These are phyloP conservation scores for Sterna hirundo DNA, from an alignment of 2,113 vertebrate genomes.

Conservation along the genomic window DNA sequence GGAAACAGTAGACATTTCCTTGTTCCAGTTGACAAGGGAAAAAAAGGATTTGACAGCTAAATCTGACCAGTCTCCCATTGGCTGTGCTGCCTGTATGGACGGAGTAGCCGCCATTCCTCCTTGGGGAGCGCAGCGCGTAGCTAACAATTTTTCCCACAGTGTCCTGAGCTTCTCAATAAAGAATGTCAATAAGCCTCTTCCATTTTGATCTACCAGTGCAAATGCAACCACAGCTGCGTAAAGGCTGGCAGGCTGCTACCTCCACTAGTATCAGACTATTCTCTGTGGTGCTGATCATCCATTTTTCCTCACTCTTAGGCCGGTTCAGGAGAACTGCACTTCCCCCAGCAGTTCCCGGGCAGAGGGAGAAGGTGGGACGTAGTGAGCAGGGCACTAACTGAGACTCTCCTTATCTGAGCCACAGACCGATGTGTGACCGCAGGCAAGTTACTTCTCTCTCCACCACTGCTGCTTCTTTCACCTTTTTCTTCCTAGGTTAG, in stretches of 20 bases:
- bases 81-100: accelerated
- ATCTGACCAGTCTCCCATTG: background rate
- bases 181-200: background rate
- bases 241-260: background rate
- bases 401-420: background rate
- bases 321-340: background rate
- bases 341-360: accelerated
- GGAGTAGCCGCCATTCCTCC: background rate
- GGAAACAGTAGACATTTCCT: background rate
- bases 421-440: background rate
- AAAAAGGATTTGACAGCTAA: background rate
- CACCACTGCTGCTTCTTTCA: background rate
- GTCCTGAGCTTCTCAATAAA: background rate
- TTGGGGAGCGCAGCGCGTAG: accelerated
- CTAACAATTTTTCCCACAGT: background rate
- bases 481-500: background rate
- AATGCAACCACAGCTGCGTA: accelerated
- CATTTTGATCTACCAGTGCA: background rate
- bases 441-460: background rate
- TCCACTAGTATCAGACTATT: accelerated
- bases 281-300: background rate
- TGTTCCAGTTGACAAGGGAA: background rate
- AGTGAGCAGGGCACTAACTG: accelerated
- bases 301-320: accelerated
- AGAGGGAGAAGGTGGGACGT: background rate